Conservation (phyloP, 2,888 invertebrate genomes). For the Lasius platythorax region DNA sequence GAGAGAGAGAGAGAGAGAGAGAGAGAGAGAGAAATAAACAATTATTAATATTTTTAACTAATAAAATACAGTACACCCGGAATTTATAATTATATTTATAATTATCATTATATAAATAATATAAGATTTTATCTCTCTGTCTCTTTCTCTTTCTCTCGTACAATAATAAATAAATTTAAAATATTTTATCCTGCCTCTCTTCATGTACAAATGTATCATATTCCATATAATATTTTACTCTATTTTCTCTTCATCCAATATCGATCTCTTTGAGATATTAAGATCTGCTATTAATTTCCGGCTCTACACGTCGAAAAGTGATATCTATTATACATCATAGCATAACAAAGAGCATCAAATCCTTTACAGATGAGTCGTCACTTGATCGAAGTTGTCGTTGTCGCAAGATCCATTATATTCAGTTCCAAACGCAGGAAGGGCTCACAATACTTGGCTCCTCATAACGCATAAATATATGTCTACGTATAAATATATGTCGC, state of each 20-base stretch:
- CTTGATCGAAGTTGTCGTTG: slow-evolving; percentile 16
- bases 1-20: neutral
- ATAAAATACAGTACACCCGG: neutral
- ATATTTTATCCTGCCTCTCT: neutral
- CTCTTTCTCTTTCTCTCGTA: neutral
- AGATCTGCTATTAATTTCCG: slow-evolving; percentile 31
- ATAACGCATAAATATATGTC: neutral
- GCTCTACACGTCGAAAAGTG: neutral
- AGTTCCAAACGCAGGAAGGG: slow-evolving; percentile 16
- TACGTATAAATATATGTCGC: neutral
- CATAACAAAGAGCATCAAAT: neutral
- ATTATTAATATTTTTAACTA: neutral
- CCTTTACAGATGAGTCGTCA: slow-evolving; percentile 10
- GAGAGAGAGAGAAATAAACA: neutral
- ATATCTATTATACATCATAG: neutral
- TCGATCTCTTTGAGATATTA: slow-evolving; percentile 21
- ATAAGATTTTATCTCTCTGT: neutral
- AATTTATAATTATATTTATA: neutral
- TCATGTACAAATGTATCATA: neutral
- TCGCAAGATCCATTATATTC: slow-evolving; percentile 34
- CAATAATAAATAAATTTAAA: neutral
- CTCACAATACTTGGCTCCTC: neutral
- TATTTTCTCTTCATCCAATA: neutral
- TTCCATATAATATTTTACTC: neutral
- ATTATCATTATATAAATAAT: neutral